phyloP scores from a whole-genome alignment of 2,113 vertebrate species.

The Raja brachyura region DNA sequence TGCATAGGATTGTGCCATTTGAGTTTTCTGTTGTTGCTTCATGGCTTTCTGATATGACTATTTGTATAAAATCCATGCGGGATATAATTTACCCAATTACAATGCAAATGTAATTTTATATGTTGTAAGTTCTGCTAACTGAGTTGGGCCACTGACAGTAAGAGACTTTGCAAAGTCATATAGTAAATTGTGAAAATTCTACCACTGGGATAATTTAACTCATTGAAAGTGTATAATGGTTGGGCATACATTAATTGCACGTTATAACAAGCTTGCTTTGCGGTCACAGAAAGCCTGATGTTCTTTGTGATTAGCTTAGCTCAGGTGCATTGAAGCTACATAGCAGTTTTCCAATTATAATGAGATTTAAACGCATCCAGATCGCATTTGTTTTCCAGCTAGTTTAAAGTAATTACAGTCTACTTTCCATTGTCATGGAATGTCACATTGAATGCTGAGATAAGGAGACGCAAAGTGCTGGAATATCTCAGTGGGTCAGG shows the following conservation, averaged over 20 bases:
- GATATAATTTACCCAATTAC: background rate
- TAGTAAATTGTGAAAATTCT: background rate
- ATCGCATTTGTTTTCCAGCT: constrained; percentile 15
- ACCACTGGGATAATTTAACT: background rate
- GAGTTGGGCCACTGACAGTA: background rate
- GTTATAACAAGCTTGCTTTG: background rate
- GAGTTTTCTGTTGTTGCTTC: background rate
- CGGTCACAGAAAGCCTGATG: background rate
- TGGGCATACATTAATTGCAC: background rate
- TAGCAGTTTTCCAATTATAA: constrained; percentile 5
- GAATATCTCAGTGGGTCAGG: no score
- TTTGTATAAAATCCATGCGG: background rate
- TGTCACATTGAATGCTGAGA: background rate
- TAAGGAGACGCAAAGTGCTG: background rate
- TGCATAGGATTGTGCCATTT: background rate
- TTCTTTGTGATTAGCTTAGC: background rate
- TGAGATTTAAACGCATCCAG: background rate
- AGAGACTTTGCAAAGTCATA: background rate
- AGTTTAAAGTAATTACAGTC: background rate
- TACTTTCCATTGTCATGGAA: background rate
- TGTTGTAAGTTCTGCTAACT: background rate
- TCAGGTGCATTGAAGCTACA: background rate
- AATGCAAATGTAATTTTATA: background rate
- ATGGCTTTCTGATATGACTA: background rate
- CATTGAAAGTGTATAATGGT: background rate